Percentiles rank a stretch among this genome's conserved stretches.
phyloP scores from a whole-genome alignment of 2,797 vertebrate genomes.

The Anguilla marmorata region DNA sequence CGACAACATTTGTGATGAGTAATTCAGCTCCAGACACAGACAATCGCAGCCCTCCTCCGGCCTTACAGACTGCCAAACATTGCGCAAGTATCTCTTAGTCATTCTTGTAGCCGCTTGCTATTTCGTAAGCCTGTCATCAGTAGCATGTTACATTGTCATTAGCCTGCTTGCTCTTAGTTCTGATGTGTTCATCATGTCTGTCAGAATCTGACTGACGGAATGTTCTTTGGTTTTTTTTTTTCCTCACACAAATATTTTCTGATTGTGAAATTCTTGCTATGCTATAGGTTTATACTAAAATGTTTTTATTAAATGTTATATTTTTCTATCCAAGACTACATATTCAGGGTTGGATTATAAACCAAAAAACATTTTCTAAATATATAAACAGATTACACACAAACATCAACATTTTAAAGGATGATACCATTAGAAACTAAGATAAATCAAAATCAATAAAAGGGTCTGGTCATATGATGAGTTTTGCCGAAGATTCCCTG shows the following conservation, averaged over 20 bases:
- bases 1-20: conserved; percentile 59
- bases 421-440: background rate
- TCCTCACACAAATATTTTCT: background rate
- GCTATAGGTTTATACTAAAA: background rate
- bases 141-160: conserved; percentile 58
- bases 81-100: conserved; percentile 61
- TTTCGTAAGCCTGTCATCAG: conserved; percentile 61
- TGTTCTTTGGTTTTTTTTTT: background rate
- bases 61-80: conserved; percentile 46
- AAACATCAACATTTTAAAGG: background rate
- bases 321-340: background rate
- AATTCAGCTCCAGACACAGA: conserved; percentile 58
- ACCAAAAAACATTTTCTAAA: background rate
- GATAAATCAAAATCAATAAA: background rate
- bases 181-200: conserved; percentile 46
- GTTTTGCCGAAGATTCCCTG: background rate
- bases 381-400: background rate
- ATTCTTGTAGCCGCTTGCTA: conserved; percentile 48
- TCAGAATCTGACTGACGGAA: conserved; percentile 56
- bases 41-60: conserved; percentile 37
- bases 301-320: background rate
- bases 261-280: background rate
- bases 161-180: conserved; percentile 51
- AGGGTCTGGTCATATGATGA: background rate
- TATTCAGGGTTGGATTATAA: background rate